Percentiles rank a stretch among this genome's conserved stretches.
Conservation (phyloP, 2,797 vertebrate genomes). For the Pangasius krempfi region DNA sequence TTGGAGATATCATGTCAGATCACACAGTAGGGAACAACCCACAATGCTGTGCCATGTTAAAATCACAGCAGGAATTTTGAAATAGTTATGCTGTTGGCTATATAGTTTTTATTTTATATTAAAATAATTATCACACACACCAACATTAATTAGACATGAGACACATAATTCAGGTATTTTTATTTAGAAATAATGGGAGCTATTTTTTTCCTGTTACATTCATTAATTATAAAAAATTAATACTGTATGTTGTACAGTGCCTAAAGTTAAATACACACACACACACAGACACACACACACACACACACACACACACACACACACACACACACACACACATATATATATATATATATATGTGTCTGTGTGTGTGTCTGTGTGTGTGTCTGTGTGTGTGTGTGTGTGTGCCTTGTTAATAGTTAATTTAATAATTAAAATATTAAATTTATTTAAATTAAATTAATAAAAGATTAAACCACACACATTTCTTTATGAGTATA, state of each 20-base stretch:
- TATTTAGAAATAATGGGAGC: background rate
- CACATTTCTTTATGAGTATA: background rate
- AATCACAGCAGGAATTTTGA: conserved; percentile 46
- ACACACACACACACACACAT: too few species aligned
- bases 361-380: background rate
- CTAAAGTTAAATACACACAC: background rate
- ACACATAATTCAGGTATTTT: background rate
- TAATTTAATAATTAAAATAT: background rate
- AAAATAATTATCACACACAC: background rate
- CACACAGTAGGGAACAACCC: conserved; percentile 57
- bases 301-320: too few species aligned
- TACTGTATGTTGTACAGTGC: background rate
- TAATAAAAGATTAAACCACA: background rate
- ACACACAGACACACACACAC: too few species aligned
- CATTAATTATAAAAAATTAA: background rate
- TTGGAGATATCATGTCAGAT: conserved; percentile 56
- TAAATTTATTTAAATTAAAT: too few species aligned
- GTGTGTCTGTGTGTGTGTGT: background rate
- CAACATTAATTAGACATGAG: background rate
- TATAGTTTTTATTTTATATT: background rate
- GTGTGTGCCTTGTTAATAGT: background rate
- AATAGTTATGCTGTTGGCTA: background rate
- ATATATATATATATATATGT: too few species aligned
- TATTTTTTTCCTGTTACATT: background rate
- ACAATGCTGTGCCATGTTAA: conserved; percentile 63